phyloP scores from a whole-genome alignment of 2,113 vertebrate genomes.

The Pedetes capensis region DNA sequence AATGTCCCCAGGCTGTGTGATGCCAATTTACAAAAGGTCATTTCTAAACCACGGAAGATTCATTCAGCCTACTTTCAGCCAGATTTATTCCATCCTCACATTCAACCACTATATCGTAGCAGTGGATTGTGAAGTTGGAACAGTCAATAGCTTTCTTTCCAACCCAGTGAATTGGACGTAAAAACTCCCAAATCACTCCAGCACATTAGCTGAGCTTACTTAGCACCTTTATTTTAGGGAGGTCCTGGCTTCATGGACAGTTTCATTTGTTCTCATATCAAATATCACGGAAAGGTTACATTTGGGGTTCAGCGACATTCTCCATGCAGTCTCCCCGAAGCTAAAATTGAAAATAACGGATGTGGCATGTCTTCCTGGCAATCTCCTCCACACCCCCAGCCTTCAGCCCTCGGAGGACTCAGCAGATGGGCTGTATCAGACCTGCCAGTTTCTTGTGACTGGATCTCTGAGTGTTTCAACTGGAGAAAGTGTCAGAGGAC shows the following conservation, averaged over 20 bases:
- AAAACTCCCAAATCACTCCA: constrained; percentile 9
- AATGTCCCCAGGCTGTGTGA: background rate
- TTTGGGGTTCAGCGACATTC: constrained; percentile 71
- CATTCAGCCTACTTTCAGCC: background rate
- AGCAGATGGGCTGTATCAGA: constrained; percentile 13
- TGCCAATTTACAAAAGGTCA: background rate
- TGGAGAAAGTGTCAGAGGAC: constrained; percentile 20
- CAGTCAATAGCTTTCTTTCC: background rate
- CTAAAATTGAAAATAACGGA: constrained; percentile 56
- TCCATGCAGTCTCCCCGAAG: constrained; percentile 62
- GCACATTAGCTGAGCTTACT: constrained; percentile 56
- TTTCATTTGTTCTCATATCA: constrained; percentile 65
- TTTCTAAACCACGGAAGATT: background rate
- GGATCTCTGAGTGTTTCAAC: constrained; percentile 10
- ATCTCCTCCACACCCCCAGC: background rate
- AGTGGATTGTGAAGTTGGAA: background rate
- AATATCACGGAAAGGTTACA: constrained; percentile 60
- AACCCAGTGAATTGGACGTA: constrained; percentile 21
- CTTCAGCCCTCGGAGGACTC: background rate
- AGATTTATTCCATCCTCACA: background rate
- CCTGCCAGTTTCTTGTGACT: background rate
- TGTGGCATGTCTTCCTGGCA: constrained; percentile 65
- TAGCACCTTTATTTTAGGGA: constrained; percentile 59
- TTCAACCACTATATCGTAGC: background rate
- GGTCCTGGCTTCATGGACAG: constrained; percentile 28